Base-by-base conservation (phyloP, 2,888 invertebrate genomes). In the Steinernema carpocapsae region DNA sequence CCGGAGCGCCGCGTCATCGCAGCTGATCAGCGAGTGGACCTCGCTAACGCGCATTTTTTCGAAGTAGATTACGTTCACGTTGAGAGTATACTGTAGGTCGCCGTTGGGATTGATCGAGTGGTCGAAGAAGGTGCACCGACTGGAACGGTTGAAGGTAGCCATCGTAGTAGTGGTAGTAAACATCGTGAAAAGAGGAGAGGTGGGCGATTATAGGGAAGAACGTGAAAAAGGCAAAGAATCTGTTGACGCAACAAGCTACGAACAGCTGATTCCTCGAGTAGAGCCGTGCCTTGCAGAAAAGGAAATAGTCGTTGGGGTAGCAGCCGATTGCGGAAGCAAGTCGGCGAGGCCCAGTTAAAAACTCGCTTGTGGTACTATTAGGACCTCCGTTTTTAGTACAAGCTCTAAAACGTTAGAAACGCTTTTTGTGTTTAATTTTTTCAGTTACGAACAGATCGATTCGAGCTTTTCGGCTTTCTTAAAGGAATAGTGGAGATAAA, bases 251-350 rank as follows among this genome's bases (percentile, higher is more conserved):
- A 26, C 83, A 76, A 37, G 80, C 76, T 48, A 80, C 79, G 75
- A 84, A 84, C 45, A 84, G 74, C 75, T 84, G 84, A 24, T 76
- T 71, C 29, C 81, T 79, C 29, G 78, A 76, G 76, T 78, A 77
- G 42, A 81, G 56, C 7, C 71, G 56, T 29, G 3, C 17, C 92
- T 2, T 96, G 91, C 56, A 99, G 90, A 88, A 17, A 4, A 29
- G 72, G 32, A 29, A 32, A n/a, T 29, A 17, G 37, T 26, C 32
- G 64, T 64, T 64, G 1, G 64, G 64, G 64, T 32, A 64, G 32
- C 64, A 64, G 32, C 32, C 64, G 29, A 64, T n/a, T 7, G 64
- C 64, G 64, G 32, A 37, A 14, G 32, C 12, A 14, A 64, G 32
- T 17, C 29, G 32, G 37, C 64, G 26, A 64, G 64, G 6, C 64